Evolutionary conservation across 2,113 vertebrate genomes (phyloP).

Genomic region (Trachemys scripta): DNA sequence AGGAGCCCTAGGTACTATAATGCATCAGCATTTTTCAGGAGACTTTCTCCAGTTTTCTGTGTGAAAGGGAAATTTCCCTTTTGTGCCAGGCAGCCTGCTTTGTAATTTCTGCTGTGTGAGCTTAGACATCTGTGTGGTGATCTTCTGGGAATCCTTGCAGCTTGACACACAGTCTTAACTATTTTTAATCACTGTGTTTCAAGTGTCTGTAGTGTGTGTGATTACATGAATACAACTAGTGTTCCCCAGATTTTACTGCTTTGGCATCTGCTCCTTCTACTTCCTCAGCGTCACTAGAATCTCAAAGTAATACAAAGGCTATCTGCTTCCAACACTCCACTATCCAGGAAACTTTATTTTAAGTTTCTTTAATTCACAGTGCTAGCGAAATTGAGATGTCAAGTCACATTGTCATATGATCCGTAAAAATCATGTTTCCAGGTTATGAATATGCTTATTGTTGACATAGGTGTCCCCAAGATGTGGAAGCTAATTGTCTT

Average conservation of each 20-base stretch:
- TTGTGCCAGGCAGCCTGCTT: slow-evolving; percentile 68
- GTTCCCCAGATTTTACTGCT: slow-evolving; percentile 48
- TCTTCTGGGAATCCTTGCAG: slow-evolving; percentile 70
- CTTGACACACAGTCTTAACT: slow-evolving; percentile 57
- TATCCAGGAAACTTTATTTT: slow-evolving; percentile 49
- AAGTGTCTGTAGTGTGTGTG: slow-evolving; percentile 49
- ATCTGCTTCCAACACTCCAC: slow-evolving; percentile 47
- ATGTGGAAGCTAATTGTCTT: not conserved
- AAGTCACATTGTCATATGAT: not conserved
- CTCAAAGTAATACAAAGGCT: slow-evolving; percentile 39
- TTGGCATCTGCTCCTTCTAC: slow-evolving; percentile 53
- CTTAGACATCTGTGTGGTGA: slow-evolving; percentile 67
- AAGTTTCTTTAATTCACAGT: not conserved
- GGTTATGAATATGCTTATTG: not conserved
- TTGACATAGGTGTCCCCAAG: not conserved
- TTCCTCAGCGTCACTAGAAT: slow-evolving; percentile 9
- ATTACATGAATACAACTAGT: slow-evolving; percentile 63
- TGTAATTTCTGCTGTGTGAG: slow-evolving; percentile 71
- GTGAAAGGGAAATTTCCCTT: slow-evolving; percentile 67
- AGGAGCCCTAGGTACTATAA: slow-evolving; percentile 27
- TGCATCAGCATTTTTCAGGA: slow-evolving; percentile 51
- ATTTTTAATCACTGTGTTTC: slow-evolving; percentile 73
- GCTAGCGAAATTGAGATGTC: not conserved
- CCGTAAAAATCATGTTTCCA: not conserved
- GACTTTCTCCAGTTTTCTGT: slow-evolving; percentile 66